Evolutionary conservation across 2,888 invertebrate genomes (phyloP), one percentile per base, ranked within the genome.

Genomic region (Leptopilina myrica): DNA sequence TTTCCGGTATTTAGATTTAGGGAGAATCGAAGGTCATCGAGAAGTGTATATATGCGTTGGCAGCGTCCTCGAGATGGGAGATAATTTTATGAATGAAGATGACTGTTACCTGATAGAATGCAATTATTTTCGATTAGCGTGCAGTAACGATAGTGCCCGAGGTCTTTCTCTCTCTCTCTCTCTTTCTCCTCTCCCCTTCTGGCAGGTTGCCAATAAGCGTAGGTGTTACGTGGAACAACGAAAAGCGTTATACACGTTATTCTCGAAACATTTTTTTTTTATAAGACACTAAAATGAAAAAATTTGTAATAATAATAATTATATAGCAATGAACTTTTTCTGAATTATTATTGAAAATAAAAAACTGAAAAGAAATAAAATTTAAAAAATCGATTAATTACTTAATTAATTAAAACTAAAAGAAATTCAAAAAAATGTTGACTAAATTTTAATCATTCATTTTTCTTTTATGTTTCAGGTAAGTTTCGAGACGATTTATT

Each of bases 191-290:
- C 49, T 49, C 49, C 80, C 76, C 76, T 79, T 69, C 79, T 88
- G 86, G 88, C 86, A 81, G 76, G 78, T 83, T 81, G 87, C 87
- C 87, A 86, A 9, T 49, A 49, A 81, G 86, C 85, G 88, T 88
- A 85, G 87, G 86, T 84, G 88, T 86, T 83, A 81, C 81, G 83
- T 83, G 85, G 85, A 87, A 87, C 86, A 90, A 88, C 85, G 87
- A 85, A 88, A 87, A 80, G 84, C 79, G 76, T 78, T 80, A 81
- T 11, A 12, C 84, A 12, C 84, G 82, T 79, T 84, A 81, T 81
- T 80, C 79, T 80, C 78, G 77, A 33, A 33, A 78, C 80, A 20
- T 80, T 81, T 77, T 12, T 77, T 12, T 76, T 62, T 76, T 75
- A 65, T 4, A 26, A 56, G 69, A 33, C 1, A 43, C 12, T 49